Evolutionary conservation across 2,113 vertebrate species (phyloP).

Genomic region (Phaethon lepturus): DNA sequence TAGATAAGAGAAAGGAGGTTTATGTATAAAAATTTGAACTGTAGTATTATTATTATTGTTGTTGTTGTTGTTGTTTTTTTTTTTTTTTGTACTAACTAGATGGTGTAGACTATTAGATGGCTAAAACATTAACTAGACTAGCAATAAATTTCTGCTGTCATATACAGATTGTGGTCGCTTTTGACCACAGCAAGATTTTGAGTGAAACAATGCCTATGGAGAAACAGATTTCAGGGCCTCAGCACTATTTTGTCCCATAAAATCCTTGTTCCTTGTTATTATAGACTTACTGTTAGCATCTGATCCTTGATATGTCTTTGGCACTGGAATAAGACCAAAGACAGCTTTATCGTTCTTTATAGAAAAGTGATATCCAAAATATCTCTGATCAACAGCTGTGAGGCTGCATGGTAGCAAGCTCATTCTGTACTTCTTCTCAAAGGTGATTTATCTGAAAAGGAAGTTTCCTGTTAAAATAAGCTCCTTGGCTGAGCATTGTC

Average conservation of each 20-base stretch:
- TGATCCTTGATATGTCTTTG: not conserved
- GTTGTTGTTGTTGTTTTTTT: not conserved
- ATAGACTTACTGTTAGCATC: not conserved
- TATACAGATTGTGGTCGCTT: not conserved
- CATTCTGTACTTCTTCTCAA: not conserved
- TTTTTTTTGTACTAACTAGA: not conserved
- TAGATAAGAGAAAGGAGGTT: not conserved
- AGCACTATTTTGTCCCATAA: not conserved
- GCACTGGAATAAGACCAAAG: not conserved
- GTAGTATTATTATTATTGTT: accelerated
- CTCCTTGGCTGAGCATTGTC: not conserved
- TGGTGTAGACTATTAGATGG: not conserved
- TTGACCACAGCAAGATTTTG: not conserved
- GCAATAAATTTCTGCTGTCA: not conserved
- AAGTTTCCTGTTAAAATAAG: not conserved
- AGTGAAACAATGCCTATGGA: not conserved
- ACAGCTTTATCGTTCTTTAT: not conserved
- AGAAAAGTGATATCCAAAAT: not conserved
- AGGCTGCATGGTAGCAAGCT: not conserved
- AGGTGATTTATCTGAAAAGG: not conserved
- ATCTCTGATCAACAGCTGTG: not conserved
- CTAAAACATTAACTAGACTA: not conserved
- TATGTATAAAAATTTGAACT: not conserved
- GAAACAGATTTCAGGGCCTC: not conserved
- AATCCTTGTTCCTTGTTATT: not conserved